Percentiles rank a stretch among this genome's conserved stretches.
Conservation (phyloP, 2,888 invertebrate genomes). For the Zhuqinia jingwanae region DNA sequence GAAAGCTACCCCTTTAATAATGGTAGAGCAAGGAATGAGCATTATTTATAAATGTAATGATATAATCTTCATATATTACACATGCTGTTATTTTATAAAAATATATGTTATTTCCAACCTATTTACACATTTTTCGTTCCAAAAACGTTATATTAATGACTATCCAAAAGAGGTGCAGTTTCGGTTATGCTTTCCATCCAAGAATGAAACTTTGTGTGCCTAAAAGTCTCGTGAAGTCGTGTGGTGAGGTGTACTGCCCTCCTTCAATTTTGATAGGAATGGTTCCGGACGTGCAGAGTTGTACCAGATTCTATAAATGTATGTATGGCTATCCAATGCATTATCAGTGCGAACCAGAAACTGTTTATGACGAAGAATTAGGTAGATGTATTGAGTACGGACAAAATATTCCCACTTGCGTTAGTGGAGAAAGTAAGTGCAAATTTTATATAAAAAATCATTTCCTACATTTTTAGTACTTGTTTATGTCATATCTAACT, state of each 20-base stretch:
- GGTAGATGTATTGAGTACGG: slow-evolving; percentile 40
- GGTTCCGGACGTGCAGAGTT: slow-evolving; percentile 46
- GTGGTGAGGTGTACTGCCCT: slow-evolving; percentile 49
- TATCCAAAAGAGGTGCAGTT: slow-evolving; percentile 23
- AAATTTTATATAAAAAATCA: no score
- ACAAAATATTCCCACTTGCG: slow-evolving; percentile 11
- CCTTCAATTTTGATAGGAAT: slow-evolving; percentile 20
- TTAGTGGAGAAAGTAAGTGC: slow-evolving; percentile 35
- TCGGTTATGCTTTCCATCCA: slow-evolving; percentile 55
- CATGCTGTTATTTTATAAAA: no score
- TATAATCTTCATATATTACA: no score
- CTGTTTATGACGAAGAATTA: slow-evolving; percentile 34
- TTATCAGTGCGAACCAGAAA: slow-evolving; percentile 26
- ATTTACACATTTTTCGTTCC: no score
- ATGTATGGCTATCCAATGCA: slow-evolving; percentile 47
- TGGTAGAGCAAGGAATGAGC: no score
- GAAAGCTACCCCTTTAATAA: background rate
- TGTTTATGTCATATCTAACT: background rate
- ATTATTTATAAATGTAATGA: slow-evolving; percentile 1
- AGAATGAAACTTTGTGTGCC: slow-evolving; percentile 36
- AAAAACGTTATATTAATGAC: background rate
- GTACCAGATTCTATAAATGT: slow-evolving; percentile 54
- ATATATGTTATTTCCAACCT: no score
- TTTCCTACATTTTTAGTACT: background rate
- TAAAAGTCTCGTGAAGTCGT: slow-evolving; percentile 44